Evolutionary conservation across 2,113 vertebrate genomes (phyloP).

Genomic region (Marmota monax): DNA sequence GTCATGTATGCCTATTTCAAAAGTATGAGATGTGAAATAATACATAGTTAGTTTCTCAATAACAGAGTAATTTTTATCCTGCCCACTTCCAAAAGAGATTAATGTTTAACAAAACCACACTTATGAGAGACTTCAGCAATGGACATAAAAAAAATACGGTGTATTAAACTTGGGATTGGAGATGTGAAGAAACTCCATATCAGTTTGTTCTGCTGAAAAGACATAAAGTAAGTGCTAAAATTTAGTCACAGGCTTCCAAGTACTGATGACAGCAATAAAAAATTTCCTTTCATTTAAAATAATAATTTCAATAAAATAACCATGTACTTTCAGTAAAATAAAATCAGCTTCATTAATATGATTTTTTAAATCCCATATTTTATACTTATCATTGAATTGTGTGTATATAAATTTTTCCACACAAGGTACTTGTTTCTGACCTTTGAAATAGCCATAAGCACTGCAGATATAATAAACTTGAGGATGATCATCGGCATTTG

Average conservation of each 20-base stretch:
- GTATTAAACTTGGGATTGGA: neutral
- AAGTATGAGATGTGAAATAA: neutral
- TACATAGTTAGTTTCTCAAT: neutral
- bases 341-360: neutral
- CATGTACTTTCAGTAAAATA: neutral
- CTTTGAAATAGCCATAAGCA: neutral
- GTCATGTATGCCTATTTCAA: neutral
- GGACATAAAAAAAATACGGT: neutral
- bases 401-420: neutral
- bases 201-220: neutral
- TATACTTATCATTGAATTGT: neutral
- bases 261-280: neutral
- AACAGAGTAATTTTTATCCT: neutral
- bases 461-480: neutral
- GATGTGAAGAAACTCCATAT: neutral
- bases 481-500: neutral
- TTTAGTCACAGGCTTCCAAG: neutral
- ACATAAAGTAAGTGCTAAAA: neutral
- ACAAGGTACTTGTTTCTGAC: neutral
- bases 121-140: neutral
- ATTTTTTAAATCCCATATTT: neutral
- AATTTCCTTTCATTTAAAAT: neutral
- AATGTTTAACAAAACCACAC: neutral
- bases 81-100: neutral
- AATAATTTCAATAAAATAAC: neutral